Conservation (phyloP, 2,113 vertebrate species). For the Laticauda colubrina region DNA sequence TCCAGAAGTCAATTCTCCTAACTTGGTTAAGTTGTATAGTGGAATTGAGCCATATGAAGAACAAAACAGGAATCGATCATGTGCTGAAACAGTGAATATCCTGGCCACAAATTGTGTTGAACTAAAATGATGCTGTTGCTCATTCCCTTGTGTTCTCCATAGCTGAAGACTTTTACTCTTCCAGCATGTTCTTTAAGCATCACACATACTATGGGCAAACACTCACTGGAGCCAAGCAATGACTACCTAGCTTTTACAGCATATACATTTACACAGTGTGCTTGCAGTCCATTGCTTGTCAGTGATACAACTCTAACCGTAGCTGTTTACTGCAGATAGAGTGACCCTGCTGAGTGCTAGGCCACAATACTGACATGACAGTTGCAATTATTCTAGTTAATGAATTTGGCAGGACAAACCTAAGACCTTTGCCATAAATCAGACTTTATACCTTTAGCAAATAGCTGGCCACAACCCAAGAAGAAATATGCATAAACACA, state of each 20-base stretch:
- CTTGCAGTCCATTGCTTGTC: conserved; percentile 2
- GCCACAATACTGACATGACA: background rate
- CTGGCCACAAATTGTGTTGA: background rate
- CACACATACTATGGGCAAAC: background rate
- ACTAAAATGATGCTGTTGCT: background rate
- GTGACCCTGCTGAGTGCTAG: background rate
- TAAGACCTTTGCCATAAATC: conserved; percentile 7
- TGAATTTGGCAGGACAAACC: background rate
- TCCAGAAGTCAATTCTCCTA: background rate
- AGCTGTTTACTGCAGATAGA: background rate
- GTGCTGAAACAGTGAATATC: background rate
- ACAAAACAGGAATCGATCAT: too few relatives aligned
- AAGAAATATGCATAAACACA: background rate
- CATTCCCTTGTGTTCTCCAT: background rate
- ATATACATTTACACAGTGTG: background rate
- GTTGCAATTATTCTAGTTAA: background rate
- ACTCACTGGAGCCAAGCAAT: background rate
- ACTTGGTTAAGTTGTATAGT: background rate
- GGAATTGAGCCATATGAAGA: background rate
- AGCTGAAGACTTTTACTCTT: background rate
- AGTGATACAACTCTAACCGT: accelerated
- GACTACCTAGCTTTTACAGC: background rate
- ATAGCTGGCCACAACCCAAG: background rate
- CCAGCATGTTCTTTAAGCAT: background rate
- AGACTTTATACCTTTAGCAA: background rate